Percentiles rank a stretch among this genome's conserved stretches.
phyloP scores from a whole-genome alignment of 2,113 vertebrate species.

The Python bivittatus region DNA sequence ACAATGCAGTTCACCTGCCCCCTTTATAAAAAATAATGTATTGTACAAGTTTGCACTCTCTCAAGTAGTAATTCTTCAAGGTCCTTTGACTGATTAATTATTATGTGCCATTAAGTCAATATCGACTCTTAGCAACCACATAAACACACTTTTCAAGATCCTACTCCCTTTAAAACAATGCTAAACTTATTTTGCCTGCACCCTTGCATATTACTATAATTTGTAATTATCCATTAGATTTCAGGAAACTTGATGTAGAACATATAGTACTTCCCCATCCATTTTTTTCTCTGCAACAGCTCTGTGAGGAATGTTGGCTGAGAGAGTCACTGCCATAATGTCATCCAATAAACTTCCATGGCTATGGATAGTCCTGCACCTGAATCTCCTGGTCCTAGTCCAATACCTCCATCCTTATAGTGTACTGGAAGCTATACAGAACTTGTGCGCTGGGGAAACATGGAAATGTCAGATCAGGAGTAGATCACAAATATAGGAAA shows the following conservation, averaged over 20 bases:
- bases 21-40: not conserved
- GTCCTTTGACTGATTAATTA: not conserved
- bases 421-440: not conserved
- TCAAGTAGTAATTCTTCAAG: not conserved
- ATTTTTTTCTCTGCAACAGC: not conserved
- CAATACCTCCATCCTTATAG: not conserved
- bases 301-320: not conserved
- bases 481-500: not conserved
- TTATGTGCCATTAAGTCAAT: not conserved
- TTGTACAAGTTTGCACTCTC: not conserved
- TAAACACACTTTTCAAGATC: not conserved
- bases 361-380: not conserved
- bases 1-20: conserved; percentile 2
- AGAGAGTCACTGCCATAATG: not conserved
- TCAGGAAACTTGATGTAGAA: not conserved
- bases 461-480: not conserved
- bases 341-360: not conserved
- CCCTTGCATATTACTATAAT: not conserved
- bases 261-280: not conserved
- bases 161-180: not conserved
- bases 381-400: not conserved
- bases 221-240: not conserved
- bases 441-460: not conserved
- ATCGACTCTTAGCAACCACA: not conserved
- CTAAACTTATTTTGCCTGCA: not conserved